phyloP scores from a whole-genome alignment of 1,140 invertebrate genomes.

The Drosophila quadrilineata region DNA sequence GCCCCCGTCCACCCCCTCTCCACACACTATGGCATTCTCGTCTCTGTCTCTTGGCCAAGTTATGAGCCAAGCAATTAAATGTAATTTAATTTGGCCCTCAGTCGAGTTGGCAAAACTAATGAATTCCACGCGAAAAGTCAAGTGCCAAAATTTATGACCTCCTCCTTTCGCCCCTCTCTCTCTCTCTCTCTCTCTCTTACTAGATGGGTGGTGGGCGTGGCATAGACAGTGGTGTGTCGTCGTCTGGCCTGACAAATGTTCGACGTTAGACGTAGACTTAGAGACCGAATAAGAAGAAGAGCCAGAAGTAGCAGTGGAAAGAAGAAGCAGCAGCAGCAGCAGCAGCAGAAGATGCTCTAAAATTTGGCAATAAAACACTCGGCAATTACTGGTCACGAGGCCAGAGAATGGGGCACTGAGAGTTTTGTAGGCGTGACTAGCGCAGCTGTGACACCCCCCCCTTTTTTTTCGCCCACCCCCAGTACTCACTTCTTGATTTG shows the following conservation, averaged over 20 bases:
- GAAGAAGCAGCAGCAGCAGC: too few relatives aligned
- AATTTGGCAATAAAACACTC: slow-evolving; percentile 79
- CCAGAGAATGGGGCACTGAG: neutral
- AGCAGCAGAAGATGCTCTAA: too few relatives aligned
- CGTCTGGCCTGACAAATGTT: slow-evolving; percentile 70
- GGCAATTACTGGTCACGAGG: slow-evolving; percentile 59
- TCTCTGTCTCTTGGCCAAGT: slow-evolving; percentile 33
- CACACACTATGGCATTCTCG: too few relatives aligned
- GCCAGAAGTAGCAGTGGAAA: too few relatives aligned
- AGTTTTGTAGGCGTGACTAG: neutral
- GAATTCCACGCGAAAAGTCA: slow-evolving; percentile 65
- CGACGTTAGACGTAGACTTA: slow-evolving; percentile 70
- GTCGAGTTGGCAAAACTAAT: slow-evolving; percentile 58
- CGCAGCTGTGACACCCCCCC: neutral
- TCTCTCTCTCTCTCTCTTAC: too few relatives aligned
- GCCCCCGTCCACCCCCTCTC: too few relatives aligned
- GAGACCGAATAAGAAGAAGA: too few relatives aligned
- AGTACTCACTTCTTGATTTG: neutral
- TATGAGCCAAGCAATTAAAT: slow-evolving; percentile 75
- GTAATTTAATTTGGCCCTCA: slow-evolving; percentile 71
- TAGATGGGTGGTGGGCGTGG: neutral
- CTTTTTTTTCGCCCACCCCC: neutral
- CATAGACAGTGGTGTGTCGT: neutral
- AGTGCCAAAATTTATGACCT: slow-evolving; percentile 52
- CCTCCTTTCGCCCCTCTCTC: too few relatives aligned